These are phyloP conservation scores for Scolanthus callimorphus DNA, from an alignment of 92 coral and sea anemone genomes.

Conservation along the genomic window DNA sequence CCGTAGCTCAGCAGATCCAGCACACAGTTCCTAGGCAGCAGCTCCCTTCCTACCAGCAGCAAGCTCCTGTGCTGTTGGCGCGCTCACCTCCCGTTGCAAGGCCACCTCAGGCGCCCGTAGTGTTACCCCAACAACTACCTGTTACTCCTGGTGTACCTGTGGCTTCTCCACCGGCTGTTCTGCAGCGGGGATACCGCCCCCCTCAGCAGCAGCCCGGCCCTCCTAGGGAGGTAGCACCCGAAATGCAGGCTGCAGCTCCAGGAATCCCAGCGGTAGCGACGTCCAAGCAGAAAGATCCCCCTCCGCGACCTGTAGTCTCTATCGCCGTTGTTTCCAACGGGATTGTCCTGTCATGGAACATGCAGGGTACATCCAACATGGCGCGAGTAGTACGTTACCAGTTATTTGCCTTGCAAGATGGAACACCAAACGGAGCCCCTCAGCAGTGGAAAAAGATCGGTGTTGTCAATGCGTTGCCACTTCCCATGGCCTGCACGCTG, in stretches of 20 bases:
- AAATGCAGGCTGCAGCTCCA: constrained; percentile 5
- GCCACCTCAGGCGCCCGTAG: not conserved
- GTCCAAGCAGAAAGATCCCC: constrained; percentile 31
- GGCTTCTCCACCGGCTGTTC: not conserved
- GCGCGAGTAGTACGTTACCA: constrained; percentile 82
- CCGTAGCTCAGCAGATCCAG: too few species aligned
- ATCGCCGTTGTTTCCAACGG: constrained; percentile 91
- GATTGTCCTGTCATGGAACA: constrained; percentile 97
- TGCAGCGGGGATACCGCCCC: not conserved
- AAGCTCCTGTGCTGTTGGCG: constrained; percentile 1
- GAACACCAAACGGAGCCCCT: constrained; percentile 45
- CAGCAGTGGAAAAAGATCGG: constrained; percentile 94
- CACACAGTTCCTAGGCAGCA: not conserved
- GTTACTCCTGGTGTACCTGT: not conserved
- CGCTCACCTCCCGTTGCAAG: constrained; percentile 6
- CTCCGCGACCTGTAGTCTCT: constrained; percentile 88
- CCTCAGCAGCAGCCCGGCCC: not conserved
- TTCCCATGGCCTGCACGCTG: constrained; percentile 97
- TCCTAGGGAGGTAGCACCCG: constrained; percentile 4
- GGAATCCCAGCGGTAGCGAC: not conserved
- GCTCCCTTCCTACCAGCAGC: constrained; percentile 12
- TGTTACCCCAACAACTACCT: not conserved
- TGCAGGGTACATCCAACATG: constrained; percentile 59
- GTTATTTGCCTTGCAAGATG: constrained; percentile 86
- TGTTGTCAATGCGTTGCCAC: constrained; percentile 92